Percentiles rank a stretch among this genome's conserved stretches.
Conservation (phyloP, 2,888 invertebrate species). For the Diploptera punctata region DNA sequence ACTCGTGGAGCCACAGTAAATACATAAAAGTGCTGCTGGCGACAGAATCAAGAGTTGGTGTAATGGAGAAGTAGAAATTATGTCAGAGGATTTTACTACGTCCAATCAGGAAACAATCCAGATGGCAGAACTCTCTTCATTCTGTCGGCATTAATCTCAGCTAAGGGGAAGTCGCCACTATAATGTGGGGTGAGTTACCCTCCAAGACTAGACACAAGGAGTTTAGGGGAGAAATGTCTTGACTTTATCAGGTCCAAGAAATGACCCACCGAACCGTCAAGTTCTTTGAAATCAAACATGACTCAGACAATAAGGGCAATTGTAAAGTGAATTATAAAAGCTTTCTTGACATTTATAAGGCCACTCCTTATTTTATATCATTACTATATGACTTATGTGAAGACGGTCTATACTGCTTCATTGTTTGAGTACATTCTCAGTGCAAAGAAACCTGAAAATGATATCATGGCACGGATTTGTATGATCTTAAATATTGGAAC, state of each 20-base stretch:
- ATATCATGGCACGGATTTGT: no score
- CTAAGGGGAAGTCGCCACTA: constrained; percentile 18
- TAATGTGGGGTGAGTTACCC: constrained; percentile 8
- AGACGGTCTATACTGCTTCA: no score
- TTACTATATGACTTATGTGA: no score
- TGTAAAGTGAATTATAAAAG: no score
- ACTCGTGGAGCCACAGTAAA: neutral
- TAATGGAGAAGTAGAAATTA: neutral
- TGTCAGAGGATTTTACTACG: neutral
- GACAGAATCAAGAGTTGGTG: neutral
- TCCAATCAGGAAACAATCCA: constrained; percentile 20
- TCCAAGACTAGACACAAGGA: constrained; percentile 2
- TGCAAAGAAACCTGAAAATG: no score
- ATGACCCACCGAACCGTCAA: constrained; percentile 3
- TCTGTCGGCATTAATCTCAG: constrained; percentile 21
- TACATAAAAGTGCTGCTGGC: neutral
- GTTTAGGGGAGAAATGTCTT: constrained; percentile 15
- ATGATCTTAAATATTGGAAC: no score
- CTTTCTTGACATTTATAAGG: no score
- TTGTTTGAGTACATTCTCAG: no score
- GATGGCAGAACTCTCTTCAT: constrained; percentile 15
- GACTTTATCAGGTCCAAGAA: constrained; percentile 23
- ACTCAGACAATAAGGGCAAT: no score
- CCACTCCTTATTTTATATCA: no score
- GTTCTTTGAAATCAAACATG: constrained; percentile 13